Evolutionary conservation across 2,797 vertebrate genomes (phyloP).

Genomic region (Otolemur crassicaudatus): DNA sequence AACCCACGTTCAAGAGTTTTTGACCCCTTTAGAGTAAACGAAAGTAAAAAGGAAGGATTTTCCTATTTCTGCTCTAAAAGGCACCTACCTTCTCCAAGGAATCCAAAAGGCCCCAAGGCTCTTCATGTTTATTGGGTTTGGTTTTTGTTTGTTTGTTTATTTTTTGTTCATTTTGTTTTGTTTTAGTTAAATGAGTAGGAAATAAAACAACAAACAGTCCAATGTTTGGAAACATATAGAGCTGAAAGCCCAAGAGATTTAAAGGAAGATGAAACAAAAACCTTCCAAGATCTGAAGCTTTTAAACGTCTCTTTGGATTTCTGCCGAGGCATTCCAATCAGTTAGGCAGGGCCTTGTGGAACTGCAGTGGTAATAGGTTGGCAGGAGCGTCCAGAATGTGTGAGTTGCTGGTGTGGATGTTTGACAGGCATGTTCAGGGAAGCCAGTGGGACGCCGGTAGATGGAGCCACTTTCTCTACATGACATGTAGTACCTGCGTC

Average conservation of each 20-base stretch:
- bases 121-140: background rate
- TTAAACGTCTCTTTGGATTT: background rate
- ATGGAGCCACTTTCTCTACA: background rate
- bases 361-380: background rate
- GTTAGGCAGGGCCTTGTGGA: background rate
- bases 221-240: background rate
- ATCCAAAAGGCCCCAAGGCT: background rate
- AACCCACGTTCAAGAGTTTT: background rate
- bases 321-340: background rate
- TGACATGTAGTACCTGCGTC: background rate
- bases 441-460: background rate
- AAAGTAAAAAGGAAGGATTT: background rate
- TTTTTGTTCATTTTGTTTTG: background rate
- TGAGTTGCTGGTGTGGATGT: background rate
- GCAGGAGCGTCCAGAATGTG: background rate
- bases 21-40: background rate
- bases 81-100: background rate
- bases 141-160: background rate
- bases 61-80: background rate
- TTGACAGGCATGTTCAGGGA: background rate
- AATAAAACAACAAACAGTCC: background rate
- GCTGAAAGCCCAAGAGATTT: background rate
- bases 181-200: background rate
- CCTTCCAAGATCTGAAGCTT: background rate
- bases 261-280: background rate